Evolutionary conservation across 2,888 invertebrate species (phyloP).

Genomic region (Tipula confusa): DNA sequence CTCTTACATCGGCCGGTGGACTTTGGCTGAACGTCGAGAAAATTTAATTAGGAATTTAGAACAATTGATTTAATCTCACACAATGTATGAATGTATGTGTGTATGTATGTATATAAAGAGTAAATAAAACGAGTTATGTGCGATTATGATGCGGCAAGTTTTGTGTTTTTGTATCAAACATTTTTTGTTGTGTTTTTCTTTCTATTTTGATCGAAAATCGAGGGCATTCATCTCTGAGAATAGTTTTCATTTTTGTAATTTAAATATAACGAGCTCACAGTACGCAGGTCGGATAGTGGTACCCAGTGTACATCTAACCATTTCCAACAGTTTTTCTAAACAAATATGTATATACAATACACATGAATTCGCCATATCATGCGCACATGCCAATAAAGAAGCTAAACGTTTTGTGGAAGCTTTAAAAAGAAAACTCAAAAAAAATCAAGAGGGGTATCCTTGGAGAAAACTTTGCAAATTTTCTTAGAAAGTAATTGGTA

Average conservation of each 20-base stretch:
- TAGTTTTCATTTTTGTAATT: not conserved
- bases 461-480: too few relatives aligned
- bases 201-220: not conserved
- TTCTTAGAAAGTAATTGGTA: too few relatives aligned
- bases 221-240: not conserved
- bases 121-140: not conserved
- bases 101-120: not conserved
- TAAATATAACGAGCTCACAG: not conserved
- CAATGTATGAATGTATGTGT: not conserved
- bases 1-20: conserved; percentile 26
- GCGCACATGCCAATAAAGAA: too few relatives aligned
- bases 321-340: not conserved
- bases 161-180: not conserved
- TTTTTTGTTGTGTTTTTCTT: not conserved
- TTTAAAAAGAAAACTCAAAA: too few relatives aligned
- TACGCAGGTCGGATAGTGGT: too few relatives aligned
- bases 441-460: too few relatives aligned
- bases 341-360: not conserved
- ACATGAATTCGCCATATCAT: too few relatives aligned
- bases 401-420: too few relatives aligned
- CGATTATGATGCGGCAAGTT: not conserved
- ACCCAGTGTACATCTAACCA: too few relatives aligned
- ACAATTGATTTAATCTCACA: not conserved
- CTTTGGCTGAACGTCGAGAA: conserved; percentile 31
- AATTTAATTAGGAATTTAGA: conserved; percentile 37